phyloP scores from a whole-genome alignment of 35 echinoderm and acorn worm genomes.

The Strongylocentrotus purpuratus region DNA sequence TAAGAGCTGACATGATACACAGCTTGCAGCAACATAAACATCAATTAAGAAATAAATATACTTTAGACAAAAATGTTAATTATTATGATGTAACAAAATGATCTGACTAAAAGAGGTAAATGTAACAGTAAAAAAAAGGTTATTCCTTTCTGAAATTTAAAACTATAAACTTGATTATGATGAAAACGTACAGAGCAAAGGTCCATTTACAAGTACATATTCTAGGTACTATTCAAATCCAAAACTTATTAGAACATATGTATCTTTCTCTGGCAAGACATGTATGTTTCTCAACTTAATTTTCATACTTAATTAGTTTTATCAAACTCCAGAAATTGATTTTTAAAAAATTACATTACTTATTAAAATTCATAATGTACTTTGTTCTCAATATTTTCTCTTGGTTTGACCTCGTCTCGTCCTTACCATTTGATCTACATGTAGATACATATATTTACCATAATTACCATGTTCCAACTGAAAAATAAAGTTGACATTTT shows the following conservation, averaged over 20 bases:
- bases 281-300: not conserved
- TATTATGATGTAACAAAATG: not conserved
- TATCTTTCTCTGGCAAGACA: not conserved
- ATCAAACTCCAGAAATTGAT: not conserved
- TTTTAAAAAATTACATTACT: not conserved
- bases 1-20: not conserved
- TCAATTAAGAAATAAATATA: not conserved
- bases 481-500: not conserved
- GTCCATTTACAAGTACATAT: no score
- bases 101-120: not conserved
- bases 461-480: not conserved
- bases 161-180: no score
- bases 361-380: not conserved
- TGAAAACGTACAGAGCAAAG: no score
- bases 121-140: not conserved
- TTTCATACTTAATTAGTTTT: not conserved
- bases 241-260: no score
- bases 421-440: no score
- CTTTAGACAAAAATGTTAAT: not conserved
- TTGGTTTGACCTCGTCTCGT: no score
- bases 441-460: not conserved
- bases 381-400: not conserved
- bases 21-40: not conserved
- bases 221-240: no score
- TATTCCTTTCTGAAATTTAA: no score